Percentiles rank a stretch among this genome's conserved stretches.
Conservation (phyloP, 2,888 invertebrate genomes). For the Chrysina gloriosa region DNA sequence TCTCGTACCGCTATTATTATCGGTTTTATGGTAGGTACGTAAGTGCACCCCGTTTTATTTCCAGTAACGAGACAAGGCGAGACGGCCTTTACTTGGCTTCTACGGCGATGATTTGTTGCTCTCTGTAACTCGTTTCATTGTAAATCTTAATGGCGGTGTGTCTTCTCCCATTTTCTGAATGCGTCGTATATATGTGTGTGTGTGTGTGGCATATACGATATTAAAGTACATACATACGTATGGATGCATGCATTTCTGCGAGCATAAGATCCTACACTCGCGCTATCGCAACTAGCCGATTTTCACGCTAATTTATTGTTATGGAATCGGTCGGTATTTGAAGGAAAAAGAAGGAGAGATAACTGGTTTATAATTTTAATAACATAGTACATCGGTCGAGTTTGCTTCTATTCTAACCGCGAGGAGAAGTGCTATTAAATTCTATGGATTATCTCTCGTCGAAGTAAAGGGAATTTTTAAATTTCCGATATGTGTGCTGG, state of each 20-base stretch:
- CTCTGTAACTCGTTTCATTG: background rate
- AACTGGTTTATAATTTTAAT: background rate
- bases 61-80: conserved; percentile 31
- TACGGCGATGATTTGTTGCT: conserved; percentile 24
- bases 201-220: no score
- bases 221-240: no score
- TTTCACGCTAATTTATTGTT: background rate
- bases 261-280: no score
- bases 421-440: no score
- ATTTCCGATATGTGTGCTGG: no score
- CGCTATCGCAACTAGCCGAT: background rate
- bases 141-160: background rate
- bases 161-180: background rate
- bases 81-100: conserved; percentile 20
- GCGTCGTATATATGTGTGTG: background rate
- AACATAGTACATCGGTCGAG: no score
- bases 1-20: background rate
- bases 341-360: background rate
- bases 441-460: no score
- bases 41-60: conserved; percentile 1
- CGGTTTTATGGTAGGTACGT: conserved; percentile 8
- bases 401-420: no score
- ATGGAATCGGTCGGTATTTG: background rate
- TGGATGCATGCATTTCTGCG: no score
- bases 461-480: no score